phyloP scores from a whole-genome alignment of 2,113 vertebrate species.

The Mus pahari region DNA sequence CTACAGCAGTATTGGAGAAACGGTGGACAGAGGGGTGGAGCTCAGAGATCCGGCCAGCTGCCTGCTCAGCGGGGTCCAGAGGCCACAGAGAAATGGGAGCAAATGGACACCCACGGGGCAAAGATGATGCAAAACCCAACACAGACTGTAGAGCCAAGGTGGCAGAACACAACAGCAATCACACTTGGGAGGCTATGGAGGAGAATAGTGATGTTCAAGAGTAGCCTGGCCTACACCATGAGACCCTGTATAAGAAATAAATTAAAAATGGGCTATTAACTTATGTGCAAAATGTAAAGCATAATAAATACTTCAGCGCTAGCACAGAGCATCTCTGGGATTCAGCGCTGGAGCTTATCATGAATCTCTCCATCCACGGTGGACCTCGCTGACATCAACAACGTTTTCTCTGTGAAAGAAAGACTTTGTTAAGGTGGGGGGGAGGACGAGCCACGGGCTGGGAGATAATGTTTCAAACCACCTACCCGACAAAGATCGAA shows the following conservation, averaged over 20 bases:
- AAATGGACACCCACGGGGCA: not conserved
- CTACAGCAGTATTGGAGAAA: not conserved
- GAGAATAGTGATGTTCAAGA: not conserved
- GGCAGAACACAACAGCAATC: not conserved
- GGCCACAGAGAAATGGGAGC: not conserved
- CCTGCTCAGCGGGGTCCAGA: not conserved
- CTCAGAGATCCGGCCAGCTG: not conserved
- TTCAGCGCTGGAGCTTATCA: not conserved
- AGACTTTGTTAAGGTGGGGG: not conserved
- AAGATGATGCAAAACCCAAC: not conserved
- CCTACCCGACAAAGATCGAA: not conserved
- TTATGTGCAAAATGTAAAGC: not conserved
- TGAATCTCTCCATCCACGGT: not conserved
- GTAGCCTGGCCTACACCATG: not conserved
- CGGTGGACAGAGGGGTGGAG: not conserved
- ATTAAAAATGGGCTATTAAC: not conserved
- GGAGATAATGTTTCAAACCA: not conserved
- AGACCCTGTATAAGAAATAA: not conserved
- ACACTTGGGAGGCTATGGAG: not conserved
- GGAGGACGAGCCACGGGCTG: not conserved
- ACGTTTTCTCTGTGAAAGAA: not conserved
- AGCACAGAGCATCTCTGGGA: not conserved
- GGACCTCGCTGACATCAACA: not conserved
- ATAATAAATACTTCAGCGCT: not conserved
- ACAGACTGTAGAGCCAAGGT: not conserved